Evolutionary conservation across 2,888 invertebrate genomes (phyloP).

Genomic region (Eupeodes latifasciatus): DNA sequence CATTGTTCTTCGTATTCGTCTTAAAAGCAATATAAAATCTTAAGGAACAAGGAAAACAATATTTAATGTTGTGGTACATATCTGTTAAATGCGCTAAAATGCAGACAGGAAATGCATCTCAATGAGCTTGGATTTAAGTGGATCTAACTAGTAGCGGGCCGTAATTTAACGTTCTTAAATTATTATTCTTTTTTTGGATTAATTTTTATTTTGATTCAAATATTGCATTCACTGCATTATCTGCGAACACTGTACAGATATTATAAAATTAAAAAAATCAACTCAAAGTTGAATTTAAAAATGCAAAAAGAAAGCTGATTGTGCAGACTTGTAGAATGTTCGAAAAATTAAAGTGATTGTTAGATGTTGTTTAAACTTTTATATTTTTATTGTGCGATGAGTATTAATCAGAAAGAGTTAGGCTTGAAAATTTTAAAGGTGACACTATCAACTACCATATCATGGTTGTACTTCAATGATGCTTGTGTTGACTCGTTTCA

Average conservation of each 20-base stretch:
- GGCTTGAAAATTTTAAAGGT: too few species aligned
- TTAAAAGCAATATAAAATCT: conserved; percentile 53
- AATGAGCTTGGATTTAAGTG: conserved; percentile 37
- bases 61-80: not conserved
- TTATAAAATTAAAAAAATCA: not conserved
- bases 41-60: conserved; percentile 38
- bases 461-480: too few species aligned
- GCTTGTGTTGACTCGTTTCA: too few species aligned
- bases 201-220: not conserved
- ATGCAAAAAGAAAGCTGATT: conserved; percentile 6
- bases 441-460: too few species aligned
- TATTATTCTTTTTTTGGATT: conserved; percentile 4
- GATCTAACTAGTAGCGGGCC: conserved; percentile 19
- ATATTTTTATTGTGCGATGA: not conserved
- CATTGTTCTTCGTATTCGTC: conserved; percentile 8
- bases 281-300: not conserved
- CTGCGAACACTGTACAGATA: not conserved
- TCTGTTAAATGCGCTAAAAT: conserved; percentile 13
- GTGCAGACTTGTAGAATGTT: not conserved
- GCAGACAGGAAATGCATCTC: conserved; percentile 61
- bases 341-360: not conserved
- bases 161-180: not conserved
- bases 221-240: conserved; percentile 2
- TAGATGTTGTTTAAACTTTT: not conserved
- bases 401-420: too few species aligned